A percentile compares a stretch with the other conserved stretches of the same genome.
Conservation (phyloP, 1,140 invertebrate genomes). For the Heliconius hewitsoni region DNA sequence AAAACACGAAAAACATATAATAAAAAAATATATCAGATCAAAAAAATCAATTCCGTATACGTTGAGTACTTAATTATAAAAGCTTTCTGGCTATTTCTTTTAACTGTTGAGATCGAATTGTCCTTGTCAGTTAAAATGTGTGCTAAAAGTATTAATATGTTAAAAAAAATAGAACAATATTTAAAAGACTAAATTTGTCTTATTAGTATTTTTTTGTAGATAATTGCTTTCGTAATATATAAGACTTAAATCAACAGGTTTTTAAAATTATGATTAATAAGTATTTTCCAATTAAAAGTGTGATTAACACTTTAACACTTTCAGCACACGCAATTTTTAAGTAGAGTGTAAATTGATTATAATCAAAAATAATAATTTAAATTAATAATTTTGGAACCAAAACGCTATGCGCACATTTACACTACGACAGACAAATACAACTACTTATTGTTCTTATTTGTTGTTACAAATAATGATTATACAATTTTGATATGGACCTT, state of each 20-base stretch:
- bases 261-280: too few species aligned
- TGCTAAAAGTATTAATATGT: not conserved
- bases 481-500: slow-evolving; percentile 80
- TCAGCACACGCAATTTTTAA: not conserved
- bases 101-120: slow-evolving; percentile 47
- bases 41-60: slow-evolving; percentile 52
- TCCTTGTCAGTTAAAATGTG: slow-evolving; percentile 29
- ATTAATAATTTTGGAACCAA: slow-evolving; percentile 44
- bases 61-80: slow-evolving; percentile 39
- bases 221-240: too few species aligned
- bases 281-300: not conserved
- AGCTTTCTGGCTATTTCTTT: slow-evolving; percentile 39
- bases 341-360: slow-evolving; percentile 1
- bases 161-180: not conserved
- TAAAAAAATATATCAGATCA: slow-evolving; percentile 46
- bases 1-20: slow-evolving; percentile 42
- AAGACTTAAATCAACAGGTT: too few species aligned
- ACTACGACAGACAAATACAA: slow-evolving; percentile 61
- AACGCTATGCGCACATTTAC: slow-evolving; percentile 64
- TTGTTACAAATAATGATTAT: slow-evolving; percentile 76
- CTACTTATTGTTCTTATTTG: slow-evolving; percentile 79
- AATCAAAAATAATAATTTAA: not conserved
- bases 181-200: not conserved
- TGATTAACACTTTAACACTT: not conserved
- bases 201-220: not conserved